Base-by-base conservation (phyloP, 2,113 vertebrate genomes). In the Tragelaphus buxtoni region DNA sequence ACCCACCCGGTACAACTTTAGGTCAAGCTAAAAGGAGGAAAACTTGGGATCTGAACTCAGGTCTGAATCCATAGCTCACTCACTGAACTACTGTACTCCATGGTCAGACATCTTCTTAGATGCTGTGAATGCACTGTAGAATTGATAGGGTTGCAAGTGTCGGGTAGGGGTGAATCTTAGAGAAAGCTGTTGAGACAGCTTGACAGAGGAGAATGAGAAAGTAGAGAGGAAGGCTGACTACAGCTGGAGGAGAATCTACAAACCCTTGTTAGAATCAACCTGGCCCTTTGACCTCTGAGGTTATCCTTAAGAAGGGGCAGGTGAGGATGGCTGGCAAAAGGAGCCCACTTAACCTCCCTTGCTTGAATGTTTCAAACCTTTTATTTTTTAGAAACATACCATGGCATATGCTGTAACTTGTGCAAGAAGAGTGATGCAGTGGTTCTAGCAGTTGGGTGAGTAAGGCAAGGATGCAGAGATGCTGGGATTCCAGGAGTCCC, bases 391-490 rank as follows among this genome's bases (percentile, higher is more conserved):
- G 99, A 99, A 95, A 96, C 97, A 42, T 98, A 99, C 0, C 98
- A 99, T 53, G 94, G 92, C 28, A 63, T 99, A 49, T 99, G 99
- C 93, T 97, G 98, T 51, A 97, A 56, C 76, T 98, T 99, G 26
- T 98, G 99, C 97, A 98, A 97, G 97, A 98, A 99, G 94, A 99
- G 98, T 2, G 98, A 98, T 45, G 98, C 99, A 0, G 99, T 99
- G n/a, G 99, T 99, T 81, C 97, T 99, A 24, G 99, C 99, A 72
- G 98, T 99, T 45, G 99, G 98, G 99, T 99, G 98, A 98, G 98
- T 98, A 90, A 92, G 3, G n/a, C 12, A 5, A 1, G 14, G 30
- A 4, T 1, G 24, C 17, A 8, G 7, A 47, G 79, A 35, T 2
- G 26, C 4, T 2, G 49, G 28, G 56, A 51, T 20, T 16, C 53